Evolutionary conservation across 2,888 invertebrate species (phyloP).

Genomic region (Phengaris arion): DNA sequence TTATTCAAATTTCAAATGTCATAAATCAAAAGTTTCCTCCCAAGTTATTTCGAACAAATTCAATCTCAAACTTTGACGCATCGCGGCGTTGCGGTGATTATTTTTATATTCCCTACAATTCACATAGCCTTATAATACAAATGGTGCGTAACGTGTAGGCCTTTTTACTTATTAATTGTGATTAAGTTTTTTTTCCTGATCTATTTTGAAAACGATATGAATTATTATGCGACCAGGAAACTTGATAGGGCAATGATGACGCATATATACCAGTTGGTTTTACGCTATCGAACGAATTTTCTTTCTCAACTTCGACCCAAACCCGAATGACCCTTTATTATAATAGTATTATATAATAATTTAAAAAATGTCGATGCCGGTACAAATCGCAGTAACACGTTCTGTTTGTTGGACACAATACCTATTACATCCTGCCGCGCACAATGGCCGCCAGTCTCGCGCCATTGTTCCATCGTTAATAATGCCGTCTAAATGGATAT

Average conservation of each 20-base stretch:
- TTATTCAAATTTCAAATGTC: constrained; percentile 37
- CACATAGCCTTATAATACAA: background rate
- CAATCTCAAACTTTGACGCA: constrained; percentile 34
- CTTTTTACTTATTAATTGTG: background rate
- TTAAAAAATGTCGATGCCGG: background rate
- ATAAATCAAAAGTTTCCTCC: constrained; percentile 38
- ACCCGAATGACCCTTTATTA: background rate
- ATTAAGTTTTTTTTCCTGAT: background rate
- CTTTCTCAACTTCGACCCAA: background rate
- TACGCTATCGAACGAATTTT: background rate
- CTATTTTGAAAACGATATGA: background rate
- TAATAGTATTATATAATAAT: background rate
- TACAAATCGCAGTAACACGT: constrained; percentile 52
- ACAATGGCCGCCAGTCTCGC: constrained; percentile 64
- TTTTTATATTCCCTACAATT: constrained; percentile 2
- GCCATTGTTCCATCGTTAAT: constrained; percentile 61
- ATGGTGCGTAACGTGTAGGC: background rate
- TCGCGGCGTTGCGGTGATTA: background rate
- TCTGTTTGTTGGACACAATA: constrained; percentile 74
- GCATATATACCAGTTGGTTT: too few species aligned
- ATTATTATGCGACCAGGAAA: too few species aligned
- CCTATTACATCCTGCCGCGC: constrained; percentile 72
- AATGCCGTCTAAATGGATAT: constrained; percentile 26
- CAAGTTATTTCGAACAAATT: constrained; percentile 36
- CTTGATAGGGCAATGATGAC: too few species aligned